Base-by-base conservation (phyloP, 2,113 vertebrate species). In the Pteropus alecto region DNA sequence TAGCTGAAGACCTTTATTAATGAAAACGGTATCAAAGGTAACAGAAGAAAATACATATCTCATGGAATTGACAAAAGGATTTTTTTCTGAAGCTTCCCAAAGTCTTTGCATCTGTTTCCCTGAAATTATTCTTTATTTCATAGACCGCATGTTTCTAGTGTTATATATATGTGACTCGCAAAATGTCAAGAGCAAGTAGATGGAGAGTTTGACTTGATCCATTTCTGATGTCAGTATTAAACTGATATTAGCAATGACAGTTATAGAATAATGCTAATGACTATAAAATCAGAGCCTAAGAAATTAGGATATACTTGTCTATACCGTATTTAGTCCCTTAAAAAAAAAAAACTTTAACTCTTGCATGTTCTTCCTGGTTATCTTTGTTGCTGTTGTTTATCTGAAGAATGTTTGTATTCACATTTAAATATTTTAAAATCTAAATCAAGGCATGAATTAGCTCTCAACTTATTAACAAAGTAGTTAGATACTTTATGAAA, bases 1-100 rank as follows among this genome's bases (percentile, higher is more conserved):
- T 93, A 97, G 73, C 65, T 90, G 63, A 95, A 97, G 90, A 95
- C 61, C 81, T 97, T 97, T 98, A 90, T 74, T 93, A 97, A 98
- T 83, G 90, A 97, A 95, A 97, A 98, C 74, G 65, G 61, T 77
- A 97, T 90, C 95, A 96, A 95, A 86, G 43, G 93, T 91, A 96
- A 73, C 24, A 94, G 97, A 96, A 87, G 38, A 51, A 97, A 97
- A 93, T n/a, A 0, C 15, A 0, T 90, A 82, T 90, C 68, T 96
- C 70, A 38, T 87, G 63, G 33, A 98, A 97, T 51, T 7, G 3
- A 91, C 19, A 4, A 48, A 85, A 96, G 71, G 30, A 11, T 86
- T 81, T 96, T 93, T 46, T 51, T 74, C 67, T 60, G 22, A 56
- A 91, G 30, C 71, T 93, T 92, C n/a, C n/a, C n/a, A 60, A 74